A percentile compares a stretch with the other conserved stretches of the same genome.
Conservation (phyloP, 2,113 vertebrate genomes). For the Seriola dumerili region DNA sequence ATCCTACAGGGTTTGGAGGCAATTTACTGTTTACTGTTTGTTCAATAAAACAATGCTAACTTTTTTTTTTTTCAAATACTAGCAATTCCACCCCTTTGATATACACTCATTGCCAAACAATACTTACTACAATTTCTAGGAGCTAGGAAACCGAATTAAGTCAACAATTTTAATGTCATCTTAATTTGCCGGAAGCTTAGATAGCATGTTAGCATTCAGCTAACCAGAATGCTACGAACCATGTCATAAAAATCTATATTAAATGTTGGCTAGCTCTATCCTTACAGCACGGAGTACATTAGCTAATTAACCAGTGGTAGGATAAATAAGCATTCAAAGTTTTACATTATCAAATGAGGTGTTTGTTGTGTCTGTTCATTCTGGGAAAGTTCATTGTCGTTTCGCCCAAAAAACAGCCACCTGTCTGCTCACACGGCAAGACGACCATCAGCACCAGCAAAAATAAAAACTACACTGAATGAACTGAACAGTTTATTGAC, state of each 20-base stretch:
- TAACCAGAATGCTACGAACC: background rate
- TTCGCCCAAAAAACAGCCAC: background rate
- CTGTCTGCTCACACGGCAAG: constrained; percentile 20
- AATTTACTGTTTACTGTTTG: constrained; percentile 10
- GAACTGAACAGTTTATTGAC: constrained; percentile 5
- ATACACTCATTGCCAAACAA: background rate
- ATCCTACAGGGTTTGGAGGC: constrained; percentile 36
- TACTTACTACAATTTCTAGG: background rate
- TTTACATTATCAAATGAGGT: background rate
- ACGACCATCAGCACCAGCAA: background rate
- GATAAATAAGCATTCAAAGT: background rate
- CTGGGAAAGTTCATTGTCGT: background rate
- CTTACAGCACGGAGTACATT: no score
- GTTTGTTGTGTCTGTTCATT: background rate
- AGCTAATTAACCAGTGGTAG: no score
- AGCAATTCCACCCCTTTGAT: background rate
- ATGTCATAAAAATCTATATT: no score
- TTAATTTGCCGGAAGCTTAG: background rate
- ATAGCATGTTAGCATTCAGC: background rate
- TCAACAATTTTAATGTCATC: no score
- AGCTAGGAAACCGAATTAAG: background rate
- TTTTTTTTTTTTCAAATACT: background rate
- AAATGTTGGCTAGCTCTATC: no score
- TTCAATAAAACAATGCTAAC: constrained; percentile 9
- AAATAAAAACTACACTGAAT: background rate